Base-by-base conservation (phyloP, 2,113 vertebrate species). In the Buteo buteo region DNA sequence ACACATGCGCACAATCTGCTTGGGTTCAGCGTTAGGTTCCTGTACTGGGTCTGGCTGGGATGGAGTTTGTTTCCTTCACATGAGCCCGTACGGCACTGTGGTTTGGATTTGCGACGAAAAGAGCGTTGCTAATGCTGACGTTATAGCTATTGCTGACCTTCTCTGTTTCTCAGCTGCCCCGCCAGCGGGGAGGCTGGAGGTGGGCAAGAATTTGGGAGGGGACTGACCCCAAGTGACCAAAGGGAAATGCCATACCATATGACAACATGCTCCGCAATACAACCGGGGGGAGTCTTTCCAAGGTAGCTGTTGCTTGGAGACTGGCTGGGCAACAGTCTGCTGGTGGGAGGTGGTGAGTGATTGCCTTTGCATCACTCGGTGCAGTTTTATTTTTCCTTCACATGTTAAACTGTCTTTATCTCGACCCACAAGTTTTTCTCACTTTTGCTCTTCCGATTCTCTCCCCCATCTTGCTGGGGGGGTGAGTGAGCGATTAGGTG, bases 221-320 rank as follows among this genome's bases (percentile, higher is more conserved):
- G 34, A 38, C 13, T 82, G 57, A 64, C 57, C 57, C 71, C 61
- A 76, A 9, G 19, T 64, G 66, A 47, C 62, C 54, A 40, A 54
- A 64, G 49, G 8, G 25, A 31, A n/a, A 16, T 80, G 10, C 47
- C 49, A 24, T 67, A 57, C 15, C 10, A 3, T 42, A 45, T 22
- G 26, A 61, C 25, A 66, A 13, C 2, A 2, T 36, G 32, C 47
- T 78, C 42, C 54, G 54, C 52, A 77, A 5, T 72, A 76, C 66
- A 76, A 54, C 26, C 44, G 52, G 38, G 11, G 15, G 3, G 31
- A 21, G 52, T 71, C 61, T 88, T 94, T 90, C 79, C 57, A 72
- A 82, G 62, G 49, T 91, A 65, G 36, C 45, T 86, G 92, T 91
- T 93, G 91, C 92, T 83, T 97, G 86, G 84, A 96, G 49, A 91